Base-by-base conservation (phyloP, 2,888 invertebrate genomes). In the Leptinotarsa rubiginosa region DNA sequence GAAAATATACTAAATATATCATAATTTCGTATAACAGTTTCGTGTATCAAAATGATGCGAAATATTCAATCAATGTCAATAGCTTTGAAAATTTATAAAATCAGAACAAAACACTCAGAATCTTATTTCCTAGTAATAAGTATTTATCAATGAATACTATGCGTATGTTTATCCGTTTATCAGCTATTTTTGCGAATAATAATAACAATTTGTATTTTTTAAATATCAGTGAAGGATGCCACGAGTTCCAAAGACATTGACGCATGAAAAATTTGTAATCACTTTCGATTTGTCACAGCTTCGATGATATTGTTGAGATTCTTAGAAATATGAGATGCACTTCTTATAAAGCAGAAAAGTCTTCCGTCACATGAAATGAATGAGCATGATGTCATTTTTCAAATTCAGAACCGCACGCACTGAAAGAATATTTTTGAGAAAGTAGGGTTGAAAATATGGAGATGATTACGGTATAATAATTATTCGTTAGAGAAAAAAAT, bases 161-260 rank as follows among this genome's bases (percentile, higher is more conserved):
- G 62, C 25, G 62, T 62, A 62, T 25, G 15, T 31, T 41, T 12
- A 62, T n/a, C 16, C 41, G 62, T n/a, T 31, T 62, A 62, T 62
- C 62, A 62, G 62, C 10, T 62, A 31, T 62, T n/a, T 62, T 62
- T 7, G 16, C 16, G n/a, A 62, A 62, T 62, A 62, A 62, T 18
- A 62, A 62, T 31, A 62, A 62, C 62, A 62, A 41, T 16, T 12
- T 15, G n/a, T 62, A 31, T 15, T 62, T 62, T 62, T 62, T 41
- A 2, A n/a, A 31, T 15, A 41, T 31, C n/a, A 62, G 15, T 41
- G 62, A 62, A 62, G 31, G 62, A 62, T 62, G 62, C 25, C 62
- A 62, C 62, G 62, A 25, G 62, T 62, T 62, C 13, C 1, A n/a
- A 62, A n/a, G 41, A 41, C 18, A 62, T 18, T 62, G 62, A 62